Conservation (phyloP, 2,113 vertebrate genomes). For the Eurypyga helias region DNA sequence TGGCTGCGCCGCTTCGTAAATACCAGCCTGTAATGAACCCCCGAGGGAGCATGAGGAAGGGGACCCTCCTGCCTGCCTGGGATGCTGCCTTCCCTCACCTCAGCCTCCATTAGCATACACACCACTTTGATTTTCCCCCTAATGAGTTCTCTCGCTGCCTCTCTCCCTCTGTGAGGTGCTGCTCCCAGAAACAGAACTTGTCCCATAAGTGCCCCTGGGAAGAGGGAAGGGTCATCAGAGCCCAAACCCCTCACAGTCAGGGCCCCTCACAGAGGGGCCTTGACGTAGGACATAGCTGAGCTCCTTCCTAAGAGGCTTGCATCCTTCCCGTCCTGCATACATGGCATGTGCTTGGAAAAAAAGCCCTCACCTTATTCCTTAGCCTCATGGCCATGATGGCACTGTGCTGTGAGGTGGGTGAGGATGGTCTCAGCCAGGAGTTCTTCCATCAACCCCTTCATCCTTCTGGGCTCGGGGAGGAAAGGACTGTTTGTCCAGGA, state of each 20-base stretch:
- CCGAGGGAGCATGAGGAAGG: conserved; percentile 11
- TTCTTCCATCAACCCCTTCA: background rate
- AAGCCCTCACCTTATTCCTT: background rate
- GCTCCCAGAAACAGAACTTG: background rate
- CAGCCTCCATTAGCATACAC: background rate
- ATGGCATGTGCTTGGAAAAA: background rate
- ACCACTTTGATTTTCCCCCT: background rate
- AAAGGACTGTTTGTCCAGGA: background rate
- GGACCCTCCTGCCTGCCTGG: conserved; percentile 4
- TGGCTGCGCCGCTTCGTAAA: conserved; percentile 5
- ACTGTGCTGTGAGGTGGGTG: background rate
- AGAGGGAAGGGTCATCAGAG: background rate
- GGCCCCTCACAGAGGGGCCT: background rate
- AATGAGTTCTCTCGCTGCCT: background rate
- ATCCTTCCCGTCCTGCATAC: background rate
- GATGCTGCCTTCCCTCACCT: conserved; percentile 11
- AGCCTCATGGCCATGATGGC: background rate
- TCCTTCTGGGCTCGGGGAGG: background rate
- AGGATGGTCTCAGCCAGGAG: background rate
- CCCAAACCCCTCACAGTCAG: accelerated
- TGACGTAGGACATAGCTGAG: background rate
- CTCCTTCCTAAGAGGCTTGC: background rate
- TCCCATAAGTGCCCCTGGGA: background rate
- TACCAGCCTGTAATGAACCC: conserved; percentile 56
- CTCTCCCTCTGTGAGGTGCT: background rate